Percentiles rank a stretch among this genome's conserved stretches.
Conservation (phyloP, 92 coral and sea anemone species). For the Epizoanthus scotinus region DNA sequence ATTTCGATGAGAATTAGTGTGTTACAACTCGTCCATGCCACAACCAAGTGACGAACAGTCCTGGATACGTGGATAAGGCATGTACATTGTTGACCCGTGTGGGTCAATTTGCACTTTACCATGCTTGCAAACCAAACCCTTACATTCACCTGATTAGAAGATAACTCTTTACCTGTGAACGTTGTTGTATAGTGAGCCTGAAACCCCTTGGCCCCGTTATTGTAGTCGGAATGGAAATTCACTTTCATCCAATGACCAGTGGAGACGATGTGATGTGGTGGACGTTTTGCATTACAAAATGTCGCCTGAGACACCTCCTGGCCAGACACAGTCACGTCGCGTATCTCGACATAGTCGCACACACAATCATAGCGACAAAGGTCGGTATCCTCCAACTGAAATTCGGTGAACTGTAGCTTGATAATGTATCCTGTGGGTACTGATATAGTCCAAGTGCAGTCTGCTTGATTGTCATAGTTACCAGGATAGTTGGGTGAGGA, state of each 20-base stretch:
- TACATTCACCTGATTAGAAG: too few species aligned
- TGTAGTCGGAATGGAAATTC: constrained; percentile 36
- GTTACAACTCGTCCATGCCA: neutral
- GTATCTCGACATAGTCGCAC: constrained; percentile 24
- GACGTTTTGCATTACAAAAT: constrained; percentile 5
- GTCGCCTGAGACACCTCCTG: neutral
- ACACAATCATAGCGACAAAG: constrained; percentile 12
- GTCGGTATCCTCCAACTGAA: constrained; percentile 4
- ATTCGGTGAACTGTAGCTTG: constrained; percentile 12
- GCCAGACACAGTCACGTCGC: neutral
- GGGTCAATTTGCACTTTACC: too few species aligned
- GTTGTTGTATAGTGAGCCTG: constrained; percentile 9
- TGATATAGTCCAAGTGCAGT: constrained; percentile 29
- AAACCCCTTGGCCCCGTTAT: constrained; percentile 20
- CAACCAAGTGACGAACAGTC: too few species aligned
- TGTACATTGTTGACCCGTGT: too few species aligned
- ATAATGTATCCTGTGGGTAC: constrained; percentile 19
- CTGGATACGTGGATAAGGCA: too few species aligned
- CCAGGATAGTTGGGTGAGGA: constrained; percentile 36
- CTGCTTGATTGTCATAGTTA: constrained; percentile 23
- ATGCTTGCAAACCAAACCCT: neutral
- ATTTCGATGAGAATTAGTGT: neutral
- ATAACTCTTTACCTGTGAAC: constrained; percentile 6
- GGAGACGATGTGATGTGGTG: constrained; percentile 14
- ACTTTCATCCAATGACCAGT: neutral